phyloP scores from a whole-genome alignment of 2,797 vertebrate genomes.

The Apodemus agrarius region DNA sequence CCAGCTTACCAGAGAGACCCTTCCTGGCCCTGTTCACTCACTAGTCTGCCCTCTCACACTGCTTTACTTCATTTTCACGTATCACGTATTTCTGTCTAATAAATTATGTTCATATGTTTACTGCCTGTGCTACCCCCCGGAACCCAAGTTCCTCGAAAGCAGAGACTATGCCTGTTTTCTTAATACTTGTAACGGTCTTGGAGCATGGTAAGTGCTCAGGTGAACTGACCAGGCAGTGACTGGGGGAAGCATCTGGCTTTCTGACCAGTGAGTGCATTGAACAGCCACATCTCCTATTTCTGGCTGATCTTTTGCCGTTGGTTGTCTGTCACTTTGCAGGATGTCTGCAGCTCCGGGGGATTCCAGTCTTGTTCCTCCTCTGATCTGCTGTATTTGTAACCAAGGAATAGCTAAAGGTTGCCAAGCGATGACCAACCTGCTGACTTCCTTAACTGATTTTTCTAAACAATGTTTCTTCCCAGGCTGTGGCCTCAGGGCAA shows the following conservation, averaged over 20 bases:
- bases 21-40: neutral
- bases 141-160: neutral
- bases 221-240: neutral
- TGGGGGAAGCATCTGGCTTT: neutral
- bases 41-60: neutral
- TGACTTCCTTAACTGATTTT: constrained; percentile 11
- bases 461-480: neutral
- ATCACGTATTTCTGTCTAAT: neutral
- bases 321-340: neutral
- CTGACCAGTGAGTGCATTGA: neutral
- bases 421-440: neutral
- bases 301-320: neutral
- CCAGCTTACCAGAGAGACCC: neutral
- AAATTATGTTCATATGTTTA: neutral
- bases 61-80: constrained; percentile 10
- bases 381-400: neutral
- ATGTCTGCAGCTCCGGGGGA: neutral
- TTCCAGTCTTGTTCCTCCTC: neutral
- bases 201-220: neutral
- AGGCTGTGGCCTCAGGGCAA: neutral
- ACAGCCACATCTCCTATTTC: neutral
- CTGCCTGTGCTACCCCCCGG: neutral
- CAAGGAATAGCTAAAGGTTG: constrained; percentile 6
- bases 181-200: neutral
- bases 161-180: neutral